Evolutionary conservation across 2,888 invertebrate genomes (phyloP).

Genomic region (Barypeithes pellucidus): DNA sequence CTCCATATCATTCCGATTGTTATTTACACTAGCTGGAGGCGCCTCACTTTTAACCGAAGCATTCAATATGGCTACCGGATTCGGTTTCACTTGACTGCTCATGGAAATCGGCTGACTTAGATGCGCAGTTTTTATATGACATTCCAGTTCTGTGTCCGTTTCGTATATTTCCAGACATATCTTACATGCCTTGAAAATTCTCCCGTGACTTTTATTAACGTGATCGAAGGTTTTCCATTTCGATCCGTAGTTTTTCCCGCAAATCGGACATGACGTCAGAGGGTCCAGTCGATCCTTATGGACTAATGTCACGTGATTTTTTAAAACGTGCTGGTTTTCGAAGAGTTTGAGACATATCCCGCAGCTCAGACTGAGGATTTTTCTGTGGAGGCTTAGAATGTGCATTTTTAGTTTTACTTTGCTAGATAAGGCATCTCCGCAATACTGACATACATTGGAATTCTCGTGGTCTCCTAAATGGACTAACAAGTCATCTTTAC

Average conservation of each 20-base stretch:
- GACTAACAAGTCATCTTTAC: conserved; percentile 71
- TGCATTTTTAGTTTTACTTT: conserved; percentile 76
- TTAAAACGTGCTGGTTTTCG: conserved; percentile 73
- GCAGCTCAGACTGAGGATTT: conserved; percentile 74
- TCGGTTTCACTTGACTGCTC: conserved; percentile 24
- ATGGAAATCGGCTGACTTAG: conserved; percentile 44
- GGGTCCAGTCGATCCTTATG: conserved; percentile 72
- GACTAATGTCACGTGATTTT: conserved; percentile 73
- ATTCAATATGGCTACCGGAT: conserved; percentile 23
- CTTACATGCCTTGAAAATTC: conserved; percentile 75
- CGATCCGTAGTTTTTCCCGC: conserved; percentile 76
- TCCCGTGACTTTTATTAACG: conserved; percentile 75
- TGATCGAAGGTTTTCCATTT: conserved; percentile 77
- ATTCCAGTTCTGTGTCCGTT: conserved; percentile 71
- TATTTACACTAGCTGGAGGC: neutral
- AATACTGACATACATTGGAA: conserved; percentile 75
- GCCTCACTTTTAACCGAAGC: conserved; percentile 42
- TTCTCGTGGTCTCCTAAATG: conserved; percentile 73
- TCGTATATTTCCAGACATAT: conserved; percentile 76
- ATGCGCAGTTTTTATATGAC: conserved; percentile 71
- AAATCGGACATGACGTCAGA: conserved; percentile 74
- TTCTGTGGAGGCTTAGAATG: conserved; percentile 73
- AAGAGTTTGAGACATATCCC: conserved; percentile 75
- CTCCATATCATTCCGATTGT: conserved; percentile 21
- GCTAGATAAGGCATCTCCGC: conserved; percentile 74